Conservation (phyloP, 1,140 invertebrate species). For the Zaprionus ornatus region DNA sequence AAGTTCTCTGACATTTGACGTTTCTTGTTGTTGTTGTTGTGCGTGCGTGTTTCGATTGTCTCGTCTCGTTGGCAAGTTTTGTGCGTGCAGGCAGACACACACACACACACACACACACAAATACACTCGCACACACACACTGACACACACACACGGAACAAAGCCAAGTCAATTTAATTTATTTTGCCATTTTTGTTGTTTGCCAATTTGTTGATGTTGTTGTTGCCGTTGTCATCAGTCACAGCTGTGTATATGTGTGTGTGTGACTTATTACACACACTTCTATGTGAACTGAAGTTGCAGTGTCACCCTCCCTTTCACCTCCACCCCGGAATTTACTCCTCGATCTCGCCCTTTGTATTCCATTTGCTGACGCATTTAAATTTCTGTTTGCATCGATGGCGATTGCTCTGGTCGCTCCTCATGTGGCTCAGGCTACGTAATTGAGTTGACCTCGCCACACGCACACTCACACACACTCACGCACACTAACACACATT, state of each 20-base stretch:
- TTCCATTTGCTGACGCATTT: constrained; percentile 75
- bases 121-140: constrained; percentile 11
- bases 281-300: constrained; percentile 26
- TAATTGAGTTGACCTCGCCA: constrained; percentile 42
- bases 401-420: constrained; percentile 46
- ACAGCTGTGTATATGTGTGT: constrained; percentile 30
- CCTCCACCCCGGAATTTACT: not conserved
- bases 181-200: constrained; percentile 79
- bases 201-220: constrained; percentile 49
- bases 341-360: constrained; percentile 36
- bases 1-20: constrained; percentile 38
- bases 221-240: constrained; percentile 41
- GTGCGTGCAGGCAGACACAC: constrained; percentile 38
- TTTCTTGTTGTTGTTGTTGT: constrained; percentile 7
- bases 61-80: constrained; percentile 48
- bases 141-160: constrained; percentile 25
- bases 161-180: constrained; percentile 76
- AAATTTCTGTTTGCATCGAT: constrained; percentile 71
- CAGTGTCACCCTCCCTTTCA: constrained; percentile 5
- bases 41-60: constrained; percentile 65
- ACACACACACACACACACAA: constrained; percentile 46
- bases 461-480: constrained; percentile 5
- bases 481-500: constrained; percentile 7
- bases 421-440: constrained; percentile 15
- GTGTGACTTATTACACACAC: constrained; percentile 58